phyloP scores from a whole-genome alignment of 2,888 invertebrate species.

The Unio delphinus region DNA sequence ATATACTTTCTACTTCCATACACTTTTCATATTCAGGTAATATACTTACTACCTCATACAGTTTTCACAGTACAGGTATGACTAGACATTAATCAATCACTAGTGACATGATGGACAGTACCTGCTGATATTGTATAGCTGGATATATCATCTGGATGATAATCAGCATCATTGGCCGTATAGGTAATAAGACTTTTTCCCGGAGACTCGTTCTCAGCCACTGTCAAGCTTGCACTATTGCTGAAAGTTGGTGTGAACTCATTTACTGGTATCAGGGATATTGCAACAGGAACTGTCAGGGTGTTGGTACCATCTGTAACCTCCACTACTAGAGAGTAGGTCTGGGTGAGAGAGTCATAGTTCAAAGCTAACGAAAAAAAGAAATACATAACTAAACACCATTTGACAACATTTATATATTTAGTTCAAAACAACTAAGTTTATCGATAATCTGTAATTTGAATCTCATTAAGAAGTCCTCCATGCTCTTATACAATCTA shows the following conservation, averaged over 20 bases:
- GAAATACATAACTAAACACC: no score
- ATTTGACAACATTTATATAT: no score
- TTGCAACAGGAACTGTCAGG: slow-evolving; percentile 30
- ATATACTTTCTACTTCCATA: no score
- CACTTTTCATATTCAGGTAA: no score
- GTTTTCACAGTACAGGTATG: no score
- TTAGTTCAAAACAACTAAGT: no score
- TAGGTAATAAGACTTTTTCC: slow-evolving; percentile 26
- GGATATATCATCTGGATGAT: slow-evolving; percentile 30
- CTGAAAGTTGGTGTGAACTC: slow-evolving; percentile 50
- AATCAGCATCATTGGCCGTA: slow-evolving; percentile 39
- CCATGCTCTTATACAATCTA: no score
- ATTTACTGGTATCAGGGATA: slow-evolving; percentile 51
- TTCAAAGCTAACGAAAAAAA: slow-evolving; percentile 39
- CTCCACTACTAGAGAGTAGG: slow-evolving; percentile 36
- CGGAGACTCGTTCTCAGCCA: slow-evolving; percentile 30
- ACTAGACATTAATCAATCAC: no score
- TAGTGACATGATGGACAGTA: background rate
- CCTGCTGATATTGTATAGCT: slow-evolving; percentile 13
- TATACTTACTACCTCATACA: no score
- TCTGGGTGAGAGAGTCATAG: slow-evolving; percentile 48
- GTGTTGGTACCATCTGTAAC: slow-evolving; percentile 43
- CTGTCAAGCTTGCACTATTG: slow-evolving; percentile 11
- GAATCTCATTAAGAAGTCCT: no score
- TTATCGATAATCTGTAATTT: no score